Conservation (phyloP, 2,113 vertebrate genomes). For the Pluvialis apricaria region DNA sequence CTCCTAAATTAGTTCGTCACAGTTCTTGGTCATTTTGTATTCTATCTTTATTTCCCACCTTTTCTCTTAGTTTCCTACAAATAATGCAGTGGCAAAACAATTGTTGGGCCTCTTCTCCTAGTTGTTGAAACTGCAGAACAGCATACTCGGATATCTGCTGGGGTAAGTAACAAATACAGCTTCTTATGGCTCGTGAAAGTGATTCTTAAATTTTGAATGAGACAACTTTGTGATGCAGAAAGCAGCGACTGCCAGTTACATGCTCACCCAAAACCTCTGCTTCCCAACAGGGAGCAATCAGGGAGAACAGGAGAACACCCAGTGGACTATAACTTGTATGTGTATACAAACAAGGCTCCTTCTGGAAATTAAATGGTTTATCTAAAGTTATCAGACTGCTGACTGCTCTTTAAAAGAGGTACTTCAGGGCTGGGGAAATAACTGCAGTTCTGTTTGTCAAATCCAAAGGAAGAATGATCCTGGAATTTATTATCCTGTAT, state of each 20-base stretch:
- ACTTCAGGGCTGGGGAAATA: neutral
- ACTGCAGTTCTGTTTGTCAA: neutral
- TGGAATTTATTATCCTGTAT: conserved; percentile 5
- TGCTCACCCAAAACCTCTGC: neutral
- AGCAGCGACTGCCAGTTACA: neutral
- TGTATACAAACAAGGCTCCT: neutral
- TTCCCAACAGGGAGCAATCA: neutral
- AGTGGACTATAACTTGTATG: neutral
- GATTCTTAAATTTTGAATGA: neutral
- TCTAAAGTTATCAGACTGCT: neutral
- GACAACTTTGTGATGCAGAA: neutral
- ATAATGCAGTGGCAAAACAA: neutral
- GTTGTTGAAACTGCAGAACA: neutral
- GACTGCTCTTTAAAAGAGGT: neutral
- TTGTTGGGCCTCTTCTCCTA: neutral
- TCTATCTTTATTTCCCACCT: neutral
- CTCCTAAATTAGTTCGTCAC: neutral
- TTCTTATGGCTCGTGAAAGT: neutral
- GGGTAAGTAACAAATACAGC: neutral
- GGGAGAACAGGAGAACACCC: neutral
- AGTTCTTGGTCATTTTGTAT: neutral
- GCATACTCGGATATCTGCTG: neutral
- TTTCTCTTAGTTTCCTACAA: neutral
- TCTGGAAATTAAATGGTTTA: conserved; percentile 36
- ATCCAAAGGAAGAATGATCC: neutral